Base-by-base conservation (phyloP, 2,797 vertebrate genomes). In the Rhinoraja longicauda region DNA sequence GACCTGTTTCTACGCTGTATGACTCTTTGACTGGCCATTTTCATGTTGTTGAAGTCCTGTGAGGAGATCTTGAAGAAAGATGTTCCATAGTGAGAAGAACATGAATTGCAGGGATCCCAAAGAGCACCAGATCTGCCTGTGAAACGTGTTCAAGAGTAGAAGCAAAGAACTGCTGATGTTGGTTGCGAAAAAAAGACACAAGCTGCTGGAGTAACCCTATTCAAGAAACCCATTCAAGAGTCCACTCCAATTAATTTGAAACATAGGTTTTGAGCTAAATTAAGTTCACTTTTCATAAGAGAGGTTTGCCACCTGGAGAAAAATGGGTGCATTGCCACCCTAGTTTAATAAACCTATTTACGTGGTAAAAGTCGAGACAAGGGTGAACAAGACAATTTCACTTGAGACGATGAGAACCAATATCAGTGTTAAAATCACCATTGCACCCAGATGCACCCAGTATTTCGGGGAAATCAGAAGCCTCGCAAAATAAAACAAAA, bases 401-500 rank as follows among this genome's bases (percentile, higher is more conserved):
- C 32, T n/a, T 86, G 29, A 82, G 79, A 26, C 10, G 26, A 26
- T 57, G 57, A 10, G 1, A 21, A 19, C 36, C 39, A 1, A 59
- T 82, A 7, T 82, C 24, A 59, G 15, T 9, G 2, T 70, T 90
- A 21, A 67, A 39, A 9, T 67, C 62, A 13, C n/a, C 19, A 90
- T 70, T 90, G 7, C 70, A 21, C 29, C n/a, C 64, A 45, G 19
- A 59, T 36, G 64, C 62, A 39, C 4, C 67, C 86, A 93, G 73
- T 93, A 86, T 45, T 93, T 86, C 79, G 70, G 39, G 24, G 19
- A 7, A 93, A 93, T 64, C 79, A 67, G 64, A 29, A 45, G n/a
- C 39, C n/a, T 39, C n/a, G 45, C 15, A 73, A 53, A 86, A 86
- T 24, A 67, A 73, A 72, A 73, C 17, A 26, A 19, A 24, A 45